Evolutionary conservation across 2,797 vertebrate species (phyloP), one percentile per base, ranked within the genome.

Genomic region (Coregonus ussuriensis): DNA sequence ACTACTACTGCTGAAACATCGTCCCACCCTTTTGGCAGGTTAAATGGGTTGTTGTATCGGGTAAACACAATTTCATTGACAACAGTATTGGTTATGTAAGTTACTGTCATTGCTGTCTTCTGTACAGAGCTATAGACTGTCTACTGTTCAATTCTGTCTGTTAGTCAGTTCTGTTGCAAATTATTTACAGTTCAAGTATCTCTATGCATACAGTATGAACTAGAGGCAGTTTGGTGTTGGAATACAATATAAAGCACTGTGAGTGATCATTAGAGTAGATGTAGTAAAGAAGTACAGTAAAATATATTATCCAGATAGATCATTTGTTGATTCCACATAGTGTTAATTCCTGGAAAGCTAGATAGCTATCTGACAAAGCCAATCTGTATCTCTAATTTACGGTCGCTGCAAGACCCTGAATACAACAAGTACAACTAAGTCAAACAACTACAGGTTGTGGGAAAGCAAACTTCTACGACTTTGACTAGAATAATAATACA

Each of bases 401-500:
- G 13, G 7, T 6, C 15, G 3, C 21, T 54, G 51, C 4, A 18
- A 67, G 29, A 67, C 15, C 65, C 65, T 67, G 25, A 35, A 35
- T 18, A 33, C 15, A 59, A n/a, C 15, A 33, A 31, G 31, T 33
- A 67, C 29, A 67, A 67, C 52, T 15, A 18, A 21, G 65, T 37
- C 56, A 53, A 52, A 77, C 73, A 0, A 54, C 78, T 78, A 73
- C 3, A 56, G 70, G 78, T 79, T 81, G 16, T 59, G 70, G 77
- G 74, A 79, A 79, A 86, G 80, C 72, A 51, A 72, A 88, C 11
- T 53, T 35, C 74, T 74, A 21, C 0, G 25, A 15, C 51, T n/a
- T 73, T 85, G 80, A 79, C 80, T 63, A 63, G 83, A 88, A 87
- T 87, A 76, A 79, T 81, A 86, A 88, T 81, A 72, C 59, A 56